phyloP scores from a whole-genome alignment of 2,113 vertebrate genomes.

The Picathartes gymnocephalus region DNA sequence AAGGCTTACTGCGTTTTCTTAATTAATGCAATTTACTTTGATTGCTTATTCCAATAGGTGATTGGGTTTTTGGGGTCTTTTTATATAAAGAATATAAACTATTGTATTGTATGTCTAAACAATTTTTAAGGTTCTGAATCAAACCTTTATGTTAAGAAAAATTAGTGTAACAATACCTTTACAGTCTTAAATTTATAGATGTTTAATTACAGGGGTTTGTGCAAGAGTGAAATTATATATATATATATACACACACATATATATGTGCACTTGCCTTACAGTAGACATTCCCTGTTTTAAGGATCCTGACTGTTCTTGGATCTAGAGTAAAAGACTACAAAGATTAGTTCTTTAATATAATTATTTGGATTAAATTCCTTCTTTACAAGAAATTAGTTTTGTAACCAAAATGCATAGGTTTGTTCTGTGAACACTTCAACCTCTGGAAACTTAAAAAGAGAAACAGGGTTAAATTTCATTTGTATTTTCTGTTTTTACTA shows the following conservation, averaged over 20 bases:
- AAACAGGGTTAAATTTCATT: neutral
- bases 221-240: fast-evolving
- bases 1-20: neutral
- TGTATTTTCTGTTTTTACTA: neutral
- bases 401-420: neutral
- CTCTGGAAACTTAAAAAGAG: neutral
- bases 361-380: neutral
- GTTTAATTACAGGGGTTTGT: neutral
- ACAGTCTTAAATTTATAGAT: neutral
- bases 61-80: neutral
- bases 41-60: neutral
- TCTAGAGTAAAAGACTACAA: neutral
- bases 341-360: neutral
- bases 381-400: neutral
- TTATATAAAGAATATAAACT: neutral
- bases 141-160: neutral
- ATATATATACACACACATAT: no score
- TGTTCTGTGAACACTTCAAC: neutral
- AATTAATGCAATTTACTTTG: neutral
- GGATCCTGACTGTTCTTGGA: neutral
- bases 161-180: neutral
- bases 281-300: neutral
- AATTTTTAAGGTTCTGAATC: neutral
- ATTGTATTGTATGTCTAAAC: neutral
- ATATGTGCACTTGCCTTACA: neutral